A percentile compares a stretch with the other conserved stretches of the same genome.
Conservation (phyloP, 35 echinoderm and acorn worm species). For the Amphiura filiformis region DNA sequence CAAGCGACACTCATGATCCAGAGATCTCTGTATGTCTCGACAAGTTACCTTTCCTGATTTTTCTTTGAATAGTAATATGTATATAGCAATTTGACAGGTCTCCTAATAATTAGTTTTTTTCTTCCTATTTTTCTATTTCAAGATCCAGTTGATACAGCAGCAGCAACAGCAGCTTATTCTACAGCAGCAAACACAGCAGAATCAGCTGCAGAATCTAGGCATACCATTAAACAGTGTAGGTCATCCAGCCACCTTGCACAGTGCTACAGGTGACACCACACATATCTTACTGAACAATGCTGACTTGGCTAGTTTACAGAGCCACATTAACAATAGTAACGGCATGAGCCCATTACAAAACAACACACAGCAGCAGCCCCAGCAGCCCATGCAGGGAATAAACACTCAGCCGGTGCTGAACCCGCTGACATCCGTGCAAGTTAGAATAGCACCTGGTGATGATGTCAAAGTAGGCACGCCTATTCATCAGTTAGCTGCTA, state of each 20-base stretch:
- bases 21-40: too few relatives aligned
- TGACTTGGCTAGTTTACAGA: background rate
- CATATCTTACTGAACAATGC: background rate
- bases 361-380: slow-evolving; percentile 8
- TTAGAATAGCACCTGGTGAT: background rate
- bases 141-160: slow-evolving; percentile 23
- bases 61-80: too few relatives aligned
- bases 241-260: background rate
- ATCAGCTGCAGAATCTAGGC: slow-evolving; percentile 5
- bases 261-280: background rate
- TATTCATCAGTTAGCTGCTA: background rate
- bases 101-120: too few relatives aligned
- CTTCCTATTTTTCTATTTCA: slow-evolving; percentile 6
- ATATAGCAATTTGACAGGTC: too few relatives aligned
- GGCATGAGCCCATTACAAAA: background rate
- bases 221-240: background rate
- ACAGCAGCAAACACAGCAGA: slow-evolving; percentile 28
- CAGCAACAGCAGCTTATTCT: slow-evolving; percentile 52
- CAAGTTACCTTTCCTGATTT: too few relatives aligned
- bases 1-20: too few relatives aligned
- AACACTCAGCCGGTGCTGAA: slow-evolving; percentile 21
- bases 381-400: slow-evolving; percentile 4
- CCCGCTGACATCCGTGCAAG: background rate
- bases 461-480: background rate
- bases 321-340: background rate